Base-by-base conservation (phyloP, 1,140 invertebrate genomes). In the Drosophila subpulchrella region DNA sequence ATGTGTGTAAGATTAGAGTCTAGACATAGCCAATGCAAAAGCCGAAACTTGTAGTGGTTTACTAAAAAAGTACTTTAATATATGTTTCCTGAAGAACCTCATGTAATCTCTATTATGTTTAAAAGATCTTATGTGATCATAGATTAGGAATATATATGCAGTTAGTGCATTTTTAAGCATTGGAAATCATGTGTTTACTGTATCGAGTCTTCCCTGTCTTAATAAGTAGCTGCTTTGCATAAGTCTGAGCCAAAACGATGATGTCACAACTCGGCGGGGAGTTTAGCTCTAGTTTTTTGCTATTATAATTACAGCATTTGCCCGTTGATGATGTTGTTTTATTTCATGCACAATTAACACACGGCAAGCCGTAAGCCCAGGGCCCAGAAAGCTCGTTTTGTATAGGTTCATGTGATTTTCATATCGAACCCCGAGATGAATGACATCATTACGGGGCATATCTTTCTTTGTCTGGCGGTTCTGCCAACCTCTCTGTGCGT, bases 381-480 rank as follows among this genome's bases (percentile, higher is more conserved):
- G 56, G 36, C 17, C 34, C 34, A 47, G 20, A 39, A n/a, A 60
- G 10, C 55, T n/a, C 17, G n/a, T 34, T 30, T 39, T 34, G 38
- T 60, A 50, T 15, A 36, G 42, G 46, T 50, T 50, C 10, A 34
- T 68, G 60, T 32, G 65, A 68, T 56, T 66, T 57, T 48, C 75
- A 44, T 68, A 76, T 86, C 66, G 78, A 86, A 79, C 46, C 54
- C 57, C 41, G 63, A 86, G 79, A 86, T 83, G 83, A 88, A 88
- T 86, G 83, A 86, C 83, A 86, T 86, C 83, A 86, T 88, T 76
- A 74, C 41, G 15, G 48, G 58, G 55, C 38, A 20, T 17, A 34
- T 59, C 59, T 66, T 55, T 63, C 78, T 79, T 78, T 72, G 59
- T 75, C 32, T 36, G 42, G 15, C 41, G 8, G 34, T 63, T 75